Evolutionary conservation across 1,140 invertebrate species (phyloP).

Genomic region (Trachymyrmex septentrionalis): DNA sequence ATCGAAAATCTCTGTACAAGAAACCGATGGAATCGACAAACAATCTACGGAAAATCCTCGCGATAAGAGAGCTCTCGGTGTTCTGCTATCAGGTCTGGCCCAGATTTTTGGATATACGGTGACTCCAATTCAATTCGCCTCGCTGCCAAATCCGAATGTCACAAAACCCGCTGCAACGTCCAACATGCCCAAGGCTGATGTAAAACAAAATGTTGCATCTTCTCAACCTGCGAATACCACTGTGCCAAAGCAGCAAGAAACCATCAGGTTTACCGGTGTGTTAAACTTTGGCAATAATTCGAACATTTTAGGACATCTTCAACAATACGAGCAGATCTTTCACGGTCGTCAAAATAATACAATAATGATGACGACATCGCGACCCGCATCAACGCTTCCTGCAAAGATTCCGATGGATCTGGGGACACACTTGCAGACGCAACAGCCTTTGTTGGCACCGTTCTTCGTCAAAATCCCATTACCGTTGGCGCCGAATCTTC

Average conservation of each 20-base stretch:
- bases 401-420: slow-evolving; percentile 8
- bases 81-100: slow-evolving; percentile 82
- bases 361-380: slow-evolving; percentile 10
- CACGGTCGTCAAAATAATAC: slow-evolving; percentile 70
- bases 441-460: slow-evolving; percentile 55
- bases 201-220: neutral
- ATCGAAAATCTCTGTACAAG: neutral
- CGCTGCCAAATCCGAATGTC: slow-evolving; percentile 77
- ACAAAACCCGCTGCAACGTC: slow-evolving; percentile 33
- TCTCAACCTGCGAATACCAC: slow-evolving; percentile 22
- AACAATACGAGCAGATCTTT: slow-evolving; percentile 83
- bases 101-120: slow-evolving; percentile 82
- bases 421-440: neutral
- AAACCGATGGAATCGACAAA: slow-evolving; percentile 16
- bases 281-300: slow-evolving; percentile 84
- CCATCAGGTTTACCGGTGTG: slow-evolving; percentile 83
- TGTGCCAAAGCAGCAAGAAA: slow-evolving; percentile 76
- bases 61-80: slow-evolving; percentile 83
- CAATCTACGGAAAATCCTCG: slow-evolving; percentile 65
- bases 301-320: slow-evolving; percentile 79
- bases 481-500: slow-evolving; percentile 73
- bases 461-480: slow-evolving; percentile 74
- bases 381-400: slow-evolving; percentile 23
- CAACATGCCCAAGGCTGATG: neutral
- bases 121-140: slow-evolving; percentile 78